Evolutionary conservation across 92 coral and sea anemone species (phyloP), one percentile per base, ranked within the genome.

Genomic region (Isaurus tuberculatus): DNA sequence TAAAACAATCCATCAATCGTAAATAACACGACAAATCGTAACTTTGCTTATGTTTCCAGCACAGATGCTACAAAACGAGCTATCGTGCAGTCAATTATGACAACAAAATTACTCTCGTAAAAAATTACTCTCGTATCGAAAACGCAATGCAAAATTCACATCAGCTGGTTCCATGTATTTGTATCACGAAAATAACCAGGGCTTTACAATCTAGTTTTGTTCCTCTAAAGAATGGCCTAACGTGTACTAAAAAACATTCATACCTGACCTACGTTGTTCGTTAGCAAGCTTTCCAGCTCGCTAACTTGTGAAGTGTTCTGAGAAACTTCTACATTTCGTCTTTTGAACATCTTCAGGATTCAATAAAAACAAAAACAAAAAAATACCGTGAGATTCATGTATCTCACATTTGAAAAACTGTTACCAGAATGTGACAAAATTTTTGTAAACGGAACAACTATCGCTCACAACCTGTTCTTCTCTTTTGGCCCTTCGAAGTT

Each of bases 401-500:
- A 17, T 31, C 10, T 26, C n/a, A n/a, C 22, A 25, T 37, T 72
- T 83, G 16, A 20, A 64, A 68, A 15, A 27, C 26, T 27, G 31
- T 46, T 66, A 25, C 27, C 60, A 63, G 53, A 66, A 34, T 22
- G 6, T 26, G 79, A 65, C 26, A 44, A 71, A 28, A 61, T 23
- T 71, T 72, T 30, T 65, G 78, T 72, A 48, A 42, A 36, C 73
- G 19, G 43, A n/a, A 53, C 67, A 3, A 69, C 68, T 85, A 42
- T 55, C 42, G 34, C 44, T 37, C 65, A 87, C 66, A 86, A 97
- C 99, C 90, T 97, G 99, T 79, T 97, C 98, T 79, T 97, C 99
- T 9, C 99, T 95, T 58, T 94, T 97, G 34, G 99, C 94, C 75
- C 92, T 97, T 0, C 99, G 91, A n/a, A 97, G 92, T 65, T 97